Evolutionary conservation across 2,797 vertebrate species (phyloP), one percentile per base, ranked within the genome.

Genomic region (Gallirallus australis): DNA sequence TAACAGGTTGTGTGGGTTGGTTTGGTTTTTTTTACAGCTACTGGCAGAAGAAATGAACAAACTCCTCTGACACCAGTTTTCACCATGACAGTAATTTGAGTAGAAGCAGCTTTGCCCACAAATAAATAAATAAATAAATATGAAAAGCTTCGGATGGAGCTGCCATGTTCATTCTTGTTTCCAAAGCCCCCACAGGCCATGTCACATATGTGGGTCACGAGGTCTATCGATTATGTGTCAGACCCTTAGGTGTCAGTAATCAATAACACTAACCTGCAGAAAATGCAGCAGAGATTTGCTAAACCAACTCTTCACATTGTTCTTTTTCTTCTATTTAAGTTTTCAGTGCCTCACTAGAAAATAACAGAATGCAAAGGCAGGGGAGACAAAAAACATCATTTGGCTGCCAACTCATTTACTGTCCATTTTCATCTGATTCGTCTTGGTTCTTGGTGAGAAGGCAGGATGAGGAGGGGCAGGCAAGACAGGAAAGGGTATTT

Each of bases 201-300:
- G 97, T 97, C 98, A 97, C 98, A 98, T 97, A 96, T 96, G 95
- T 94, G 98, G 99, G 99, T 99, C 98, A 98, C 84, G 97, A 98
- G 98, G 98, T 98, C 98, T 98, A 99, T 99, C 97, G 99, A 99
- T 99, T 99, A 99, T 98, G 98, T 97, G 99, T 99, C 99, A 99
- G 96, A 98, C 98, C 97, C 97, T 97, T 98, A 99, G 98, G 99
- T 99, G 99, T 98, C 97, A 86, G 98, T 98, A 98, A 99, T 99
- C 99, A 98, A 99, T 99, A 99, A 98, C 84, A 97, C 97, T 98
- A 97, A 98, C 98, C 97, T 97, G 97, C 97, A 97, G 96, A 97
- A 98, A 97, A 98, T 95, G 97, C 92, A 45, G 97, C 96, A 96
- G 95, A 89, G 93, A 89, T 95, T 97, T 96, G 93, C 94, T 94